Conservation (phyloP, 2,888 invertebrate genomes). For the Drosophila anceps region DNA sequence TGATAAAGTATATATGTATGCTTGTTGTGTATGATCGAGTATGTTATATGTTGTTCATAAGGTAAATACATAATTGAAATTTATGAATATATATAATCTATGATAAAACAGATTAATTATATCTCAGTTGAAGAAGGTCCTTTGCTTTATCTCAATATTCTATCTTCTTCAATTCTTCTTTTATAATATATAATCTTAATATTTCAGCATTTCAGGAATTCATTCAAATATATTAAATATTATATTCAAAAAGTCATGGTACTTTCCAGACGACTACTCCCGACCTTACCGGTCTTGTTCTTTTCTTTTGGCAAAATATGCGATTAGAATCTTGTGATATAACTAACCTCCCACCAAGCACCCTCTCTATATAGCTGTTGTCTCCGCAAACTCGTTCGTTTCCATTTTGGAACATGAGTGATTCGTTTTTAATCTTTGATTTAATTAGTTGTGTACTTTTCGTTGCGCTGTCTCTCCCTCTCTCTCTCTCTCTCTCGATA, state of each 20-base stretch:
- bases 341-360: background rate
- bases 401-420: conserved; percentile 69
- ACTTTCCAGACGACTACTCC: background rate
- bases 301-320: conserved; percentile 41
- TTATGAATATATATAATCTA: background rate
- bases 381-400: conserved; percentile 35
- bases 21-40: too few species aligned
- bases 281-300: background rate
- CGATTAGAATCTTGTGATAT: conserved; percentile 48
- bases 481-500: background rate
- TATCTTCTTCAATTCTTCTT: too few species aligned
- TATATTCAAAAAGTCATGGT: background rate
- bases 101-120: background rate
- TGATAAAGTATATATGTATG: background rate
- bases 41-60: too few species aligned
- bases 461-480: conserved; percentile 4
- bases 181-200: too few species aligned
- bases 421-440: conserved; percentile 79
- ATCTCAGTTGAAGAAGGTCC: too few species aligned
- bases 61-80: background rate
- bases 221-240: too few species aligned
- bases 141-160: too few species aligned
- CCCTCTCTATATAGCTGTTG: background rate
- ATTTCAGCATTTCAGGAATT: too few species aligned
- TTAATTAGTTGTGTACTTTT: conserved; percentile 58